phyloP scores from a whole-genome alignment of 2,888 invertebrate genomes.

The Pachydiplax longipennis region DNA sequence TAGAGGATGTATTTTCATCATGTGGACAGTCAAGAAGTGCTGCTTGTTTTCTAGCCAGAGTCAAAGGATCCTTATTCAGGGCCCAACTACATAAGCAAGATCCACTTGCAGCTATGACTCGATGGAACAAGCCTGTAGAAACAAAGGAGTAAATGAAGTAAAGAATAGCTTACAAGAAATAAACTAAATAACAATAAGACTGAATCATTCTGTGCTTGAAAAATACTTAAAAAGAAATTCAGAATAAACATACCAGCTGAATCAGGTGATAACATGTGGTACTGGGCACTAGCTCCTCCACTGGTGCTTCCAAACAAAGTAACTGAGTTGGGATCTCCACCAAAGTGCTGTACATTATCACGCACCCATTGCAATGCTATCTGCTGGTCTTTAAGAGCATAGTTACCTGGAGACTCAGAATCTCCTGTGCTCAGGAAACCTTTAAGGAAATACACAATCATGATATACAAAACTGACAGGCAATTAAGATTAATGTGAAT shows the following conservation, averaged over 20 bases:
- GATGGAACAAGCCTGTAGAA: background rate
- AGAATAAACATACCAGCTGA: background rate
- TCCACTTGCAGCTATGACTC: background rate
- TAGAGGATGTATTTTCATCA: background rate
- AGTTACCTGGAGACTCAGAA: slow-evolving; percentile 47
- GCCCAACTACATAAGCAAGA: background rate
- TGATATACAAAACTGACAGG: background rate
- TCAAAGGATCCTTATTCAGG: background rate
- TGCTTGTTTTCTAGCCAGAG: background rate
- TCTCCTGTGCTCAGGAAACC: slow-evolving; percentile 49
- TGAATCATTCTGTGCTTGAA: too few species aligned
- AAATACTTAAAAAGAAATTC: too few species aligned
- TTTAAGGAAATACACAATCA: slow-evolving; percentile 1
- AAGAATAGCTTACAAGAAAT: too few species aligned
- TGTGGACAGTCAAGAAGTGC: background rate
- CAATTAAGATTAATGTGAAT: background rate
- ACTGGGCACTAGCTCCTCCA: slow-evolving; percentile 46
- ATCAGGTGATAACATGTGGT: slow-evolving; percentile 49
- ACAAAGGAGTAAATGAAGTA: too few species aligned
- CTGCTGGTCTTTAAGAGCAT: slow-evolving; percentile 49
- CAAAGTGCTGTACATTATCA: slow-evolving; percentile 46
- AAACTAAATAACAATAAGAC: too few species aligned
- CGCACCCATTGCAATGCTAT: slow-evolving; percentile 48
- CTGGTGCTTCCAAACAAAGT: slow-evolving; percentile 50
- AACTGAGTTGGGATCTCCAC: slow-evolving; percentile 48